Base-by-base conservation (phyloP, 2,797 vertebrate species). In the Ciconia nigra region DNA sequence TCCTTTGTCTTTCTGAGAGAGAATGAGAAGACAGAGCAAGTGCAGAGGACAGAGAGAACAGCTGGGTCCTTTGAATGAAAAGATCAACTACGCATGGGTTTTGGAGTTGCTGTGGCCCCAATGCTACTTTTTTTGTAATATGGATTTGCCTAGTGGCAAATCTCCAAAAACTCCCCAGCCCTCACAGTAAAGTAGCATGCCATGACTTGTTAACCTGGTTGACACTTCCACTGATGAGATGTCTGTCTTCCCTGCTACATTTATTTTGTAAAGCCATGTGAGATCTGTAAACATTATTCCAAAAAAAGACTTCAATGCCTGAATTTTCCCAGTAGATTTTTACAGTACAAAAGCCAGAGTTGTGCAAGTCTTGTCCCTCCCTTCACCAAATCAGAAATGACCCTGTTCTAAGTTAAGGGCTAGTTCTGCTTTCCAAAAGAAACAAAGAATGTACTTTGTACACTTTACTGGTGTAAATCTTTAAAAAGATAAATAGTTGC, bases 11-110 rank as follows among this genome's bases (percentile, higher is more conserved):
- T 85, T 72, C 41, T 80, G 61, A 95, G 76, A 91, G 41, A 81
- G 57, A 92, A 83, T 12, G 73, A 93, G 29, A 20, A 82, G 78
- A 91, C 19, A 74, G 81, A 90, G 57, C 87, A 92, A 94, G 65
- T 41, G 61, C 46, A 91, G 93, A 92, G 47, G 55, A 91, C 3
- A 46, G 84, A 72, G 26, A 90, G 71, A 87, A 87, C 9, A 93
- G 67, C 49, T 17, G 16, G 44, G 33, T 83, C 58, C 59, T 84
- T 79, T 26, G 58, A 84, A 57, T n/a, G 46, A 54, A 83, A 80
- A 59, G 3, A 7, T 79, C 46, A 91, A 5, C 41, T 84, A n/a
- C 0, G 0, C 47, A 7, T 5, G 3, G 59, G 9, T 17, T 72
- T 49, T 76, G 41, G 41, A 58, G 20, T 3, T 69, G 63, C 65